Base-by-base conservation (phyloP, 1,140 invertebrate genomes). In the Acromyrmex echinatior region DNA sequence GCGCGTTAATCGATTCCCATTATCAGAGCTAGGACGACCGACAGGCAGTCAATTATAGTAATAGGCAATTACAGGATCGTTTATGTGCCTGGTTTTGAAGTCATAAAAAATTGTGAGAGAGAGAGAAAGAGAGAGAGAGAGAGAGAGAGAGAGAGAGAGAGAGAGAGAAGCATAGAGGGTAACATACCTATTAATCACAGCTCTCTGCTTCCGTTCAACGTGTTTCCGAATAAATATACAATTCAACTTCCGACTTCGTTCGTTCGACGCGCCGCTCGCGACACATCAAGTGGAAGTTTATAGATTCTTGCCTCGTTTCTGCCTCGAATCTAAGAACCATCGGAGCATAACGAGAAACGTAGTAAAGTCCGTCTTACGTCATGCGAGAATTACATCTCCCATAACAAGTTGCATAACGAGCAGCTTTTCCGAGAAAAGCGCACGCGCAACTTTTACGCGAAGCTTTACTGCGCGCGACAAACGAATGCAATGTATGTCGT, bases 1-100 rank as follows among this genome's bases (percentile, higher is more conserved):
- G 71, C 28, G 49, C 18, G 68, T 68, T 86, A 87, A 68, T 87
- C 82, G 80, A 87, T 85, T 86, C 74, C 82, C 86, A 87, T 87
- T 76, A 87, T 86, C 71, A 45, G 35, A 60, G 66, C 39, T 68
- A 39, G 28, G 39, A 45, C 82, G 63, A 85, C 65, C 74, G 82
- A 63, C 74, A 68, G 60, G 71, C 65, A 76, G 80, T 86, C 51
- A 85, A 70, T 81, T 86, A 85, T 70, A 86, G 82, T 87, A 87
- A 86, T 66, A 65, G 74, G 81, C 71, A 86, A 86, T 87, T 86
- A 85, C 45, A 25, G 39, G 35, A 18, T 31, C 68, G 49, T 45
- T 76, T 31, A 51, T 76, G 45, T 31, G 80, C 18, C 56, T 25
- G n/a, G 80, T 76, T 76, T 51, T 18, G 10, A 31, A 76, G 80